A percentile compares a stretch with the other conserved stretches of the same genome.
Evolutionary conservation across 2,888 invertebrate genomes (phyloP).

Genomic region (Cosmorhoe ocellata): DNA sequence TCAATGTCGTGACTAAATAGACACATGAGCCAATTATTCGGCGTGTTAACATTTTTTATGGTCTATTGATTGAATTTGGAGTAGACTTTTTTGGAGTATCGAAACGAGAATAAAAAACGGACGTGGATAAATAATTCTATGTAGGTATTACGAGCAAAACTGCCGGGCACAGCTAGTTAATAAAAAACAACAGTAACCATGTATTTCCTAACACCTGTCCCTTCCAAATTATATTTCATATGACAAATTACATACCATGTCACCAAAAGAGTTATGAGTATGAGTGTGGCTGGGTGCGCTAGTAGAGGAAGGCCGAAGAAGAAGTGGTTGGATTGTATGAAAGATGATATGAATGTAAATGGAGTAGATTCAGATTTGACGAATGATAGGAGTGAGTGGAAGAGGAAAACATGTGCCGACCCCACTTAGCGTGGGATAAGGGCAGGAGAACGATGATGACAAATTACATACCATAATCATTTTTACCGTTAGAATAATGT

Average conservation of each 20-base stretch:
- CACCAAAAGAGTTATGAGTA: too few species aligned
- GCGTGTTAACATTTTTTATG: constrained; percentile 28
- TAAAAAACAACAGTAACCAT: constrained; percentile 5
- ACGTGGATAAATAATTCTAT: neutral
- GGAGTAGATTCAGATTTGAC: too few species aligned
- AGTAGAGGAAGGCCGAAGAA: too few species aligned
- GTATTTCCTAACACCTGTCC: constrained; percentile 35
- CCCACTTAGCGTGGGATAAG: too few species aligned
- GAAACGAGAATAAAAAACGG: constrained; percentile 14
- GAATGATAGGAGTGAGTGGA: too few species aligned
- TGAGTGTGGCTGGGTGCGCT: too few species aligned
- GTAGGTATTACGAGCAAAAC: too few species aligned
- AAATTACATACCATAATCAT: constrained; percentile 30
- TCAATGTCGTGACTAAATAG: constrained; percentile 43
- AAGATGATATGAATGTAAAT: too few species aligned
- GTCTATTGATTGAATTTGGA: constrained; percentile 23
- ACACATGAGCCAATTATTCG: constrained; percentile 35
- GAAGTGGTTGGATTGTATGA: too few species aligned
- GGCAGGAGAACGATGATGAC: too few species aligned
- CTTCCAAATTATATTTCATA: constrained; percentile 31
- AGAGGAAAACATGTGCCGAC: too few species aligned
- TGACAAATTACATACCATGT: constrained; percentile 26
- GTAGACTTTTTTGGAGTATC: constrained; percentile 10
- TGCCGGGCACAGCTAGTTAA: too few species aligned
- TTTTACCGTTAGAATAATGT: constrained; percentile 11